phyloP scores from a whole-genome alignment of 1,140 invertebrate species.

The Varroa destructor region DNA sequence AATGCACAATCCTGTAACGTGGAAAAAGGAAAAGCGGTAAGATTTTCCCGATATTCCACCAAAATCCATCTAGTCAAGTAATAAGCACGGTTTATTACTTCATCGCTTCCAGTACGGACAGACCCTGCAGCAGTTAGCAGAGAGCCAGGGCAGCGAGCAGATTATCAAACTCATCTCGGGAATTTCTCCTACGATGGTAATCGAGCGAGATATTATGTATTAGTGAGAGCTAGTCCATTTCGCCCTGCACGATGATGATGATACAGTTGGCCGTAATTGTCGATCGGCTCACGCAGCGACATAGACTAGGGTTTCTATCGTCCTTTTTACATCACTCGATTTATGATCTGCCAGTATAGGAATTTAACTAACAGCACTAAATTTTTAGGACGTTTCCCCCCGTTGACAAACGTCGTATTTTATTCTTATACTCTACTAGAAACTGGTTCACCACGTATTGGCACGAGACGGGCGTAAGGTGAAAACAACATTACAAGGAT shows the following conservation, averaged over 20 bases:
- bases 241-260: neutral
- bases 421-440: neutral
- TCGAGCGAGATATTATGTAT: neutral
- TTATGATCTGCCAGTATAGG: no score
- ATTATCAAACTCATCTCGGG: slow-evolving; percentile 16
- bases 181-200: slow-evolving; percentile 8
- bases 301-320: no score
- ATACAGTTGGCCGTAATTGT: neutral
- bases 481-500: neutral
- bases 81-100: no score
- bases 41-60: no score
- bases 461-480: slow-evolving; percentile 11
- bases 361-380: no score
- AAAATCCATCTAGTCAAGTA: no score
- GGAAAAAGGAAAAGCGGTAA: no score
- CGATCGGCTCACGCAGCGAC: neutral
- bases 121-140: neutral
- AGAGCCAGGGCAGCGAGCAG: neutral
- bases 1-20: no score
- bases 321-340: no score
- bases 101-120: slow-evolving; percentile 8
- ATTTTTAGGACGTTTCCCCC: no score
- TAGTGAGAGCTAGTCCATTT: neutral
- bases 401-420: neutral
- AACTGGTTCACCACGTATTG: slow-evolving; percentile 9